Conservation (phyloP, 1,140 invertebrate genomes). For the Venustaconcha ellipsiformis region DNA sequence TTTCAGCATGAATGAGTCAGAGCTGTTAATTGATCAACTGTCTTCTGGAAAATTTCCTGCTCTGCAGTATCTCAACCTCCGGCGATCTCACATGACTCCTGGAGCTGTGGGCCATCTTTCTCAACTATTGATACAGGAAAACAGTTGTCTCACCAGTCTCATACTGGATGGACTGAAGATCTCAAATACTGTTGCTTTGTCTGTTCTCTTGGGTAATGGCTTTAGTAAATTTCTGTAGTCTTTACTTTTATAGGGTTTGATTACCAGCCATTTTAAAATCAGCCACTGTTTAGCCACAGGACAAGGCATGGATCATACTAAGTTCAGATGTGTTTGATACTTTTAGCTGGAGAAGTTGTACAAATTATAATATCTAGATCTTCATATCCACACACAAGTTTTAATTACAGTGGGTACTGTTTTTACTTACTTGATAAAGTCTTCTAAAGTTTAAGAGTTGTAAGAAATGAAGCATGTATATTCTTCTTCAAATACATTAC, state of each 20-base stretch:
- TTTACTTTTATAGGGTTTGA: not conserved
- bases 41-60: conserved; percentile 18
- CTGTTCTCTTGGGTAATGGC: conserved; percentile 44
- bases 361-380: no score
- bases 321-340: no score
- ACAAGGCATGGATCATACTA: no score
- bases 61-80: conserved; percentile 53
- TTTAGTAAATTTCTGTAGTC: not conserved
- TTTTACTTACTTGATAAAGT: no score
- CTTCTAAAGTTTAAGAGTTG: no score
- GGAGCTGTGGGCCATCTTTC: conserved; percentile 8
- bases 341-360: no score
- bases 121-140: conserved; percentile 20
- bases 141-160: conserved; percentile 38
- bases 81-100: conserved; percentile 24
- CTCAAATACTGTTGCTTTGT: conserved; percentile 43
- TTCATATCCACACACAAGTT: no score
- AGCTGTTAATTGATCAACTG: conserved; percentile 36
- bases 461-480: no score
- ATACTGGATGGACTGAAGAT: conserved; percentile 58
- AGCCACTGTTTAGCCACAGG: no score
- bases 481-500: no score
- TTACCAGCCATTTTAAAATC: no score
- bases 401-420: no score
- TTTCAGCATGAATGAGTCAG: conserved; percentile 42